Percentiles rank a stretch among this genome's conserved stretches.
Evolutionary conservation across 2,888 invertebrate species (phyloP).

Genomic region (Digitonthophagus gazella): DNA sequence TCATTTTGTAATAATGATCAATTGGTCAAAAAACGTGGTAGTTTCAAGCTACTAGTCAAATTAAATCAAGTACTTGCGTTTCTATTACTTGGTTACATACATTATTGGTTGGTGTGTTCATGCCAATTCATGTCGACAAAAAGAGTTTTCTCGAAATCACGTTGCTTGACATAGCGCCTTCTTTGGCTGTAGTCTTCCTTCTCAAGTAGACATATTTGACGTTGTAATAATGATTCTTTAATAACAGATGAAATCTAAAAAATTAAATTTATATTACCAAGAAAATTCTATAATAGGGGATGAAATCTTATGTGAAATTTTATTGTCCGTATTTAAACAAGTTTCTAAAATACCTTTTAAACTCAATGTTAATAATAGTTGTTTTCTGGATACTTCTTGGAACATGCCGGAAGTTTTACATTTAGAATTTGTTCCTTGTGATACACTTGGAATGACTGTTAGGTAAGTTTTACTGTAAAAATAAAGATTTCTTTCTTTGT

Average conservation of each 20-base stretch:
- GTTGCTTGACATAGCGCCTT: too few species aligned
- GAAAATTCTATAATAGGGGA: slow-evolving; percentile 58
- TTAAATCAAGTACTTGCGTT: too few species aligned
- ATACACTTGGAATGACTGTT: slow-evolving; percentile 60
- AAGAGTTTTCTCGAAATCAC: too few species aligned
- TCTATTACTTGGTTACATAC: too few species aligned
- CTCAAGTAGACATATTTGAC: too few species aligned
- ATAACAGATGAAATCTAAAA: slow-evolving; percentile 37
- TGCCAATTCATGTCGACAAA: too few species aligned
- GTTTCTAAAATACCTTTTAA: slow-evolving; percentile 54
- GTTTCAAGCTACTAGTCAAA: too few species aligned
- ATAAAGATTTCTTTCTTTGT: slow-evolving; percentile 1
- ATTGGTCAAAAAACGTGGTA: too few species aligned
- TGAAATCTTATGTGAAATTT: slow-evolving; percentile 61
- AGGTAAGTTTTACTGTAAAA: slow-evolving; percentile 46
- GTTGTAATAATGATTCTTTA: slow-evolving; percentile 19
- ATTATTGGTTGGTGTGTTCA: too few species aligned
- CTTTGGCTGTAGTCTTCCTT: too few species aligned
- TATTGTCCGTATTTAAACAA: slow-evolving; percentile 58
- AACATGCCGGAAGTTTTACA: slow-evolving; percentile 55
- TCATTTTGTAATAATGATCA: too few species aligned
- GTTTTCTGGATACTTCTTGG: slow-evolving; percentile 65
- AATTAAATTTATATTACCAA: slow-evolving; percentile 40
- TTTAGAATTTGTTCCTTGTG: slow-evolving; percentile 63
- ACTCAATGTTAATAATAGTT: slow-evolving; percentile 57